Base-by-base conservation (phyloP, 2,888 invertebrate genomes). In the Ctenicera cuprea region DNA sequence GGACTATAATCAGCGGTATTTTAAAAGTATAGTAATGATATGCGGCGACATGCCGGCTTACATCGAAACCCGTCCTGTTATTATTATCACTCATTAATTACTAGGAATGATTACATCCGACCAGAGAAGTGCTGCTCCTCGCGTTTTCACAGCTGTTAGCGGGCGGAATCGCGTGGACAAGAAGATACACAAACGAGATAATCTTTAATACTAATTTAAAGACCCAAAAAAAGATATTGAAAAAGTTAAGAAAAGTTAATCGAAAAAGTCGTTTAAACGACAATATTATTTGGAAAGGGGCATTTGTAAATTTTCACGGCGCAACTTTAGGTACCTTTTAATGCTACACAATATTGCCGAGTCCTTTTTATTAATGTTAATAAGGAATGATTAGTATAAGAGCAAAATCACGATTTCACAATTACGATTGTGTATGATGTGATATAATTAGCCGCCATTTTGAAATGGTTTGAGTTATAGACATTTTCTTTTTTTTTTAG, bases 11-110 rank as follows among this genome's bases (percentile, higher is more conserved):
- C 64, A 16, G 41, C 65, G 65, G 33, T 69, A 16, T 69, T 69
- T 69, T 69, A 38, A 41, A 45, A 38, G 22, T 62, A 45, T 68
- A 30, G 68, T 69, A 69, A 69, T 69, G 22, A 62, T 69, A 69
- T 69, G 69, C 69, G 59, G 50, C 30, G 69, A 59, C 68, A 68
- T 68, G 68, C 68, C 59, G 68, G 66, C 65, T 48, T 59, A 69
- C 62, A 69, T 62, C 48, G 61, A 57, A 62, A 38, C 62, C 69
- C 59, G 69, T 69, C 69, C 69, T 37, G 61, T 69, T 62, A 14
- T 48, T 69, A 69, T 69, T 69, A 69, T 50, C 43, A 41, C 69
- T 41, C 69, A 69, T 69, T 62, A 69, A 69, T 69, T 69, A 68
- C 68, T 33, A 30, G 43, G 59, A 59, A 68, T 59, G 45, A 68